These are phyloP conservation scores for Valencia hispanica DNA, from an alignment of 2,797 vertebrate genomes.

Conservation along the genomic window DNA sequence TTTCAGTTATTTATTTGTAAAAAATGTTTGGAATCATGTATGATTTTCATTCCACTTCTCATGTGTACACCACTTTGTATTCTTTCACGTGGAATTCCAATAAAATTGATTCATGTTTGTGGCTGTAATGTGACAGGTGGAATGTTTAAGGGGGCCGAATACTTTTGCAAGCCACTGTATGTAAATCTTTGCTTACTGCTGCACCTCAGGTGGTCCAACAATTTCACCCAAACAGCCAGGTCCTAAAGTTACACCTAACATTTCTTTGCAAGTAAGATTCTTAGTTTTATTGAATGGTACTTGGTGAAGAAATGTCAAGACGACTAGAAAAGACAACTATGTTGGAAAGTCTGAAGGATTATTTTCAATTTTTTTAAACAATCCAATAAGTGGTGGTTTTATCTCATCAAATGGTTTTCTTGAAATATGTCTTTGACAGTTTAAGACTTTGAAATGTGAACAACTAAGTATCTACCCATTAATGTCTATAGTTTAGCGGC, in stretches of 20 bases:
- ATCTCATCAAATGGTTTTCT: too few species aligned
- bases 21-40: too few species aligned
- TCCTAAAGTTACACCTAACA: not conserved
- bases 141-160: too few species aligned
- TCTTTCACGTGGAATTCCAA: too few species aligned
- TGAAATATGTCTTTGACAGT: not conserved
- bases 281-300: not conserved
- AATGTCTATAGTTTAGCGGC: not conserved
- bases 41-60: too few species aligned
- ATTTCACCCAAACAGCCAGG: not conserved
- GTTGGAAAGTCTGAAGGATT: not conserved
- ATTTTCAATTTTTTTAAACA: not conserved
- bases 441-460: not conserved
- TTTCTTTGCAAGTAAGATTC: not conserved
- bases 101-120: too few species aligned
- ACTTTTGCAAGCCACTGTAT: too few species aligned
- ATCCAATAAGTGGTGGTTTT: not conserved
- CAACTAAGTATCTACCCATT: not conserved
- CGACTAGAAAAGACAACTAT: not conserved
- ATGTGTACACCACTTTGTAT: too few species aligned
- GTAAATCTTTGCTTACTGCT: not conserved
- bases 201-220: not conserved
- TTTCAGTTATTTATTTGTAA: too few species aligned
- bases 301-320: not conserved
- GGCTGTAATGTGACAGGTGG: too few species aligned